These are phyloP conservation scores for Siniperca knerii DNA, from an alignment of 2,113 vertebrate genomes.

Conservation along the genomic window DNA sequence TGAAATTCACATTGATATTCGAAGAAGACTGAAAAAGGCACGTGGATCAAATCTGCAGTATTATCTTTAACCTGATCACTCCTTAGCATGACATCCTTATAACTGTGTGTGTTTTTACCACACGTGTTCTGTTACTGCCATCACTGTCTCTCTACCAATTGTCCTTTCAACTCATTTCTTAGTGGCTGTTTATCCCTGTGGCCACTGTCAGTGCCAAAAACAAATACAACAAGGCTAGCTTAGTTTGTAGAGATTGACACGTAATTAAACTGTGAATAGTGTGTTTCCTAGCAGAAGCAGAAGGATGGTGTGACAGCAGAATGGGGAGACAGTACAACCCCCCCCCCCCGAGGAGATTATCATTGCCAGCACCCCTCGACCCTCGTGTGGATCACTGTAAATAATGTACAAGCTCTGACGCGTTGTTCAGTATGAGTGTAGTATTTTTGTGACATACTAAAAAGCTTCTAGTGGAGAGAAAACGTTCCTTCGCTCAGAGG, in stretches of 20 bases:
- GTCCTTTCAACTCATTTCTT: conserved; percentile 56
- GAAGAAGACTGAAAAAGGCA: conserved; percentile 39
- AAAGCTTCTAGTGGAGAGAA: conserved; percentile 78
- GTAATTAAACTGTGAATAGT: conserved; percentile 81
- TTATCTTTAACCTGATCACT: conserved; percentile 49
- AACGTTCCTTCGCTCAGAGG: conserved; percentile 65
- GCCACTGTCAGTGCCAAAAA: conserved; percentile 86
- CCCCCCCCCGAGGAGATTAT: conserved; percentile 46
- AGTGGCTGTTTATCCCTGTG: conserved; percentile 76
- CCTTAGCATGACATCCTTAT: conserved; percentile 50
- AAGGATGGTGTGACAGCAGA: conserved; percentile 63
- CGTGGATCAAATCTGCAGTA: conserved; percentile 45
- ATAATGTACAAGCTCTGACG: conserved; percentile 84
- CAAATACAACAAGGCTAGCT: conserved; percentile 70
- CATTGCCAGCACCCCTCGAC: conserved; percentile 69
- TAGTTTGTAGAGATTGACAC: conserved; percentile 77
- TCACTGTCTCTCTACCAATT: conserved; percentile 39
- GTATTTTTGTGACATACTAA: conserved; percentile 84
- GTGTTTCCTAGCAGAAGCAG: conserved; percentile 66
- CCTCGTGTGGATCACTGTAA: conserved; percentile 79
- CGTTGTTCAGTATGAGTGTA: conserved; percentile 81
- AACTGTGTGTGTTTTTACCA: conserved; percentile 50
- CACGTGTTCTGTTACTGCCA: conserved; percentile 49
- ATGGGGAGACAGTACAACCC: conserved; percentile 48
- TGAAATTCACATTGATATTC: conserved; percentile 61